Conservation (phyloP, 2,888 invertebrate species). For the Drosophila mimetica region DNA sequence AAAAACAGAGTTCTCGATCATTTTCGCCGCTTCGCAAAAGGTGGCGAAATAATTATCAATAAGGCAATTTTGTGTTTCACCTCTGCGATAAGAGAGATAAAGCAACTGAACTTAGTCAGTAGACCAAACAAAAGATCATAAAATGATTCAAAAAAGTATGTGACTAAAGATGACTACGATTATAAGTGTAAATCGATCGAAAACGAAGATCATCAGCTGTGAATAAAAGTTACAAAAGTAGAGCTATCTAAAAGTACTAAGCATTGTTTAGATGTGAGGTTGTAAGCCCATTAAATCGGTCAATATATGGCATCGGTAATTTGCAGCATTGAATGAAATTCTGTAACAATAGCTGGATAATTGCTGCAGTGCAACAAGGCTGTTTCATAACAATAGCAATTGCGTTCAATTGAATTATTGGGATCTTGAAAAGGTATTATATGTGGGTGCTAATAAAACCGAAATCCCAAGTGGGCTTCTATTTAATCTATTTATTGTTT, state of each 20-base stretch:
- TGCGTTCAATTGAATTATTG: slow-evolving; percentile 9
- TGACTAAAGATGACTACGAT: not conserved
- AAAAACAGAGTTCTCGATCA: not conserved
- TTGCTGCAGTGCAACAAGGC: slow-evolving; percentile 20
- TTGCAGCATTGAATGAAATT: slow-evolving; percentile 19
- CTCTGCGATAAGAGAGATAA: slow-evolving; percentile 14
- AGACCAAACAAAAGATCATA: slow-evolving; percentile 17
- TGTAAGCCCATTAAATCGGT: slow-evolving; percentile 1
- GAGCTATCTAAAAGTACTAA: not conserved
- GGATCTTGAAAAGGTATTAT: slow-evolving; percentile 7
- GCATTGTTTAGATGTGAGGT: not conserved
- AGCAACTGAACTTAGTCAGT: slow-evolving; percentile 10
- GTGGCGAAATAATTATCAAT: slow-evolving; percentile 19
- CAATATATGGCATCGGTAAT: slow-evolving; percentile 14
- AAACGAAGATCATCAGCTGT: too few relatives aligned
- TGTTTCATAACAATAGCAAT: slow-evolving; percentile 19
- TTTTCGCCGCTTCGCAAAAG: not conserved
- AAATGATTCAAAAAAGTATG: not conserved
- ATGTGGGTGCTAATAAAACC: not conserved
- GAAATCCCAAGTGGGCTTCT: not conserved
- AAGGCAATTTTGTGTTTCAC: not conserved
- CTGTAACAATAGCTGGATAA: slow-evolving; percentile 25
- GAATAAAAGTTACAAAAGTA: too few relatives aligned
- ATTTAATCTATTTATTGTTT: not conserved
- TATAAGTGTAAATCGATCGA: not conserved